Conservation (phyloP, 2,797 vertebrate genomes). For the Hemibagrus guttatus region DNA sequence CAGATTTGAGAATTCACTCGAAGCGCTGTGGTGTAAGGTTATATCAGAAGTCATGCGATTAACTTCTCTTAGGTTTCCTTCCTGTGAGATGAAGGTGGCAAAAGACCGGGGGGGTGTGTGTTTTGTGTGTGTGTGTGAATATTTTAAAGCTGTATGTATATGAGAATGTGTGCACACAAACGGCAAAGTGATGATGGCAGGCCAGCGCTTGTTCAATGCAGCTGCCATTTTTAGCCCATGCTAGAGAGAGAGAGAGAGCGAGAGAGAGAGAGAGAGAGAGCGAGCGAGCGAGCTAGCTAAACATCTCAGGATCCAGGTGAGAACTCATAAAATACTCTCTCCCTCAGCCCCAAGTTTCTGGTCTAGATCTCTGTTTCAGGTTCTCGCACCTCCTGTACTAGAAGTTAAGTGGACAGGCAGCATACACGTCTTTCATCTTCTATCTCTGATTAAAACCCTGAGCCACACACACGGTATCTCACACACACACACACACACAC, state of each 20-base stretch:
- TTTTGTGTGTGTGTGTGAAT: conserved; percentile 57
- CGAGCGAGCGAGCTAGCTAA: background rate
- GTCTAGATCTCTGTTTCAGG: background rate
- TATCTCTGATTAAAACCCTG: background rate
- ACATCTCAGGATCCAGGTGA: background rate
- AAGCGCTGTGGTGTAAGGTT: background rate
- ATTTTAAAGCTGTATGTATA: conserved; percentile 44
- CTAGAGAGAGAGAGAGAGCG: background rate
- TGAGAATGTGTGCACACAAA: conserved; percentile 19
- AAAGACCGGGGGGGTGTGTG: background rate
- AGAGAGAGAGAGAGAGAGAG: background rate
- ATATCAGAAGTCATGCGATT: background rate
- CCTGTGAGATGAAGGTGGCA: background rate
- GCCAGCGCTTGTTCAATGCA: conserved; percentile 44
- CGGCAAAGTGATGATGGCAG: conserved; percentile 31
- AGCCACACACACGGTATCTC: background rate
- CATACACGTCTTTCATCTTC: background rate
- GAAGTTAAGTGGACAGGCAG: background rate
- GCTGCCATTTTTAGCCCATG: conserved; percentile 34
- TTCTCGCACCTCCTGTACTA: background rate
- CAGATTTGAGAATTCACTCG: too few species aligned
- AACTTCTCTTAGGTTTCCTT: background rate
- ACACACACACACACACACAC: background rate
- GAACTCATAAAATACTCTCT: conserved; percentile 13
- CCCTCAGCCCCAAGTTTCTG: conserved; percentile 53